Evolutionary conservation across 2,888 invertebrate genomes (phyloP), one percentile per base, ranked within the genome.

Genomic region (Apodemia hepburni): DNA sequence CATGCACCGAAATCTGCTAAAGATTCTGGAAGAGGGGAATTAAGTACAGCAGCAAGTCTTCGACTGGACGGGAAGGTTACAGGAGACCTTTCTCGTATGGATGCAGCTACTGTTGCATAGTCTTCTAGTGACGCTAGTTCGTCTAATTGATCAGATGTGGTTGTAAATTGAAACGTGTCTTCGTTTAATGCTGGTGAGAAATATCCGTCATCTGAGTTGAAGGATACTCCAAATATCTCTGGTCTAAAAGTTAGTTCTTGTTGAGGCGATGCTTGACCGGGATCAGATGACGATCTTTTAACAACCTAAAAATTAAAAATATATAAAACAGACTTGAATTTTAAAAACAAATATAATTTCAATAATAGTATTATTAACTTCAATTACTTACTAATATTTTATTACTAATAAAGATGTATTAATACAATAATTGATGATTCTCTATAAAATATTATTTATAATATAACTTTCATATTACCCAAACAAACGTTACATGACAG

Each of bases 1-100:
- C 96, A 96, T 66, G 97, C 95, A 74, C 96, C 95, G 81, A 97
- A 96, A 82, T 97, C 96, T 27, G 97, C 96, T 71, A 96, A 82
- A 65, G 96, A 95, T 84, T 96, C 96, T 2, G 96, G 96, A 59
- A 96, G 82, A 0, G 95, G 96, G 17, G 95, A 96, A 80, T 96
- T 95, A 33, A 96, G 90, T 29, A 96, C 94, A 1, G 96, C 95
- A 77, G 96, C 96, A 12, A 96, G 90, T 69, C 96, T 94, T 65
- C 95, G 94, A 78, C 95, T 95, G 17, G 95, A 95, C 66, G 93
- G 93, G 73, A 92, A 93, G 59, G 92, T 92, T 38, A 93, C 91
- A n/a, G 92, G 90, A n/a, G 92, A 91, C 62, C 90, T 79, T 70
- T 93, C 93, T 74, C 93, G 87, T 69, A 94, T 87, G 27, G 92